Base-by-base conservation (phyloP, 2,797 vertebrate species). In the Emydoidea blandingii region DNA sequence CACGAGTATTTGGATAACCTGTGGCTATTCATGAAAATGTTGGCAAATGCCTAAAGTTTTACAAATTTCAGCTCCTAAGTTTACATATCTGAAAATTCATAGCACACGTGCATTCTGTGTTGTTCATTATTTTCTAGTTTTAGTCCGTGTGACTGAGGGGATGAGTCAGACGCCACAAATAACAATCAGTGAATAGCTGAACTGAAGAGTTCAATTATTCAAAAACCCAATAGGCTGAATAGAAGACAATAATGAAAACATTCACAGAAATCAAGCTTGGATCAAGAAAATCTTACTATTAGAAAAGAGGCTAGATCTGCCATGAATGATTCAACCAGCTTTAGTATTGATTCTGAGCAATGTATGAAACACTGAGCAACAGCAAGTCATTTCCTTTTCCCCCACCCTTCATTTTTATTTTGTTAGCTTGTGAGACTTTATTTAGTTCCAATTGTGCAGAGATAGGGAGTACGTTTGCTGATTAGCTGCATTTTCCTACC, bases 381-480 rank as follows among this genome's bases (percentile, higher is more conserved):
- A 41, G 16, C 4, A 10, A 53, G 31, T 14, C 29, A 19, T 41
- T 86, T 78, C 14, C 16, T 88, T 83, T 79, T 52, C 25, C 49
- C 62, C 5, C 31, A 82, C 57, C 53, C 9, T 65, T 85, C 52
- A n/a, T 8, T 31, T 10, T 84, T 50, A 68, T 68, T 84, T 79
- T 3, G 47, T 16, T 50, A 16, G 50, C 16, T 41, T 79, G 68
- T 62, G 34, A 5, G 14, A 81, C 81, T 16, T 37, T 72, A 10
- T 54, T 74, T n/a, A 37, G 47, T 37, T 2, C 31, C 72, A 59
- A 27, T 8, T 0, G 0, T 50, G 4, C 53, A 59, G 37, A 23
- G 76, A 27, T 79, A 4, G 23, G 27, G 1, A 27, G 31, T 27
- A 21, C 6, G 1, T 83, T 86, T 81, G 29, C 65, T 12, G 47